Evolutionary conservation across 2,797 vertebrate genomes (phyloP).

Genomic region (Leucoraja ocellata): DNA sequence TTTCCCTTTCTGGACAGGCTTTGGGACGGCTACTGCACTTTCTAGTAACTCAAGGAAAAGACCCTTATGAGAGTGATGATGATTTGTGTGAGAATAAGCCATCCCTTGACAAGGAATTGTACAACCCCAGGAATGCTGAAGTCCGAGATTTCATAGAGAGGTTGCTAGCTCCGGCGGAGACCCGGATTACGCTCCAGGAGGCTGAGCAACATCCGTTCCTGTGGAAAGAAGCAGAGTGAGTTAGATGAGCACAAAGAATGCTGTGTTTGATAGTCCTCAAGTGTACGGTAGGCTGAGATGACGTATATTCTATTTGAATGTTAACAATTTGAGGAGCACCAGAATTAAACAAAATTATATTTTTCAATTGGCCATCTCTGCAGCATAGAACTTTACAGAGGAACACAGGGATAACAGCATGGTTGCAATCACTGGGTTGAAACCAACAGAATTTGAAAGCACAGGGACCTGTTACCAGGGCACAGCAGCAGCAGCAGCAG

Average conservation of each 20-base stretch:
- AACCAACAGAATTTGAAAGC: too few relatives aligned
- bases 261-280: not conserved
- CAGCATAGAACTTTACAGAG: not conserved
- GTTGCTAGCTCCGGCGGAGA: not conserved
- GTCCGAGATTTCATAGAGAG: not conserved
- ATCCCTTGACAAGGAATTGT: not conserved
- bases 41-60: not conserved
- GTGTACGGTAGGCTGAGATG: not conserved
- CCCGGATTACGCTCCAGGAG: not conserved
- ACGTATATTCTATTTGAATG: not conserved
- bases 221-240: not conserved
- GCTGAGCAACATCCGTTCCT: not conserved
- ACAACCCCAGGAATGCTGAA: not conserved
- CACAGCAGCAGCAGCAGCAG: not conserved
- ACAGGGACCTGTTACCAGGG: not conserved
- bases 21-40: slow-evolving; percentile 4
- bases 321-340: not conserved
- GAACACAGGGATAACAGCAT: not conserved
- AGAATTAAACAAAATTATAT: not conserved
- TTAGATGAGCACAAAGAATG: not conserved
- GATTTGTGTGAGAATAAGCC: not conserved
- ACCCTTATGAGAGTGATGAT: not conserved
- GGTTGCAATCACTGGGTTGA: not conserved
- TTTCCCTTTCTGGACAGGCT: not conserved
- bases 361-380: not conserved